Evolutionary conservation across 2,888 invertebrate species (phyloP), one percentile per base, ranked within the genome.

Genomic region (Pardosa pseudoannulata): DNA sequence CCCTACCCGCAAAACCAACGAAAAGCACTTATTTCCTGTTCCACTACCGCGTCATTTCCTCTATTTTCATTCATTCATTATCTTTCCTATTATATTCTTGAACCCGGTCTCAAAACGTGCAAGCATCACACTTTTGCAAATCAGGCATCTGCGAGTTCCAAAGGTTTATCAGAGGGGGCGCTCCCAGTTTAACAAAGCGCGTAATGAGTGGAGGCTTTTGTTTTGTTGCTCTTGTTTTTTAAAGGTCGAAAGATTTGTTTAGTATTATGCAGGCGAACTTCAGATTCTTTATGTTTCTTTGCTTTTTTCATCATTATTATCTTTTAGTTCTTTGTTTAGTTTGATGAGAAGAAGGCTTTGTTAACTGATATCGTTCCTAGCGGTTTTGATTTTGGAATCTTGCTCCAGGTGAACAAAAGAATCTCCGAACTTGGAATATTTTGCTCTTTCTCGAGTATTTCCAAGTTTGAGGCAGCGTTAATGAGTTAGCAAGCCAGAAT

Each of bases 181-280:
- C 81, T 72, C 23, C 23, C 56, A 23, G 56, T 68, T 56, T 67
- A 74, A 70, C 67, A 74, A 67, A 74, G 31, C 50, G 36, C 36
- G 39, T 80, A 70, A 80, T 72, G 65, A 79, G n/a, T n/a, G n/a
- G n/a, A n/a, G n/a, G n/a, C 79, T 62, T 41, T 62, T 68, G 68
- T 78, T 68, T 78, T 68, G 78, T 32, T 36, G 68, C 3, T 41
- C 64, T 67, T 36, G 23, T 78, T 68, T 72, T 50, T 41, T 32
- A 73, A 81, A 81, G 56, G 74, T 73, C 39, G 50, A 36, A 56
- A 29, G 81, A 81, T 81, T 81, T 81, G 81, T 67, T 81, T 81
- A 68, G 73, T 46, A 81, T 81, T 68, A 68, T 62, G 32, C 6
- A 70, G 50, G 28, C 50, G 72, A 73, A 41, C 19, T 80, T 81